A percentile compares a stretch with the other conserved stretches of the same genome.
Conservation (phyloP, 2,888 invertebrate species). For the Prionchulus punctatus region DNA sequence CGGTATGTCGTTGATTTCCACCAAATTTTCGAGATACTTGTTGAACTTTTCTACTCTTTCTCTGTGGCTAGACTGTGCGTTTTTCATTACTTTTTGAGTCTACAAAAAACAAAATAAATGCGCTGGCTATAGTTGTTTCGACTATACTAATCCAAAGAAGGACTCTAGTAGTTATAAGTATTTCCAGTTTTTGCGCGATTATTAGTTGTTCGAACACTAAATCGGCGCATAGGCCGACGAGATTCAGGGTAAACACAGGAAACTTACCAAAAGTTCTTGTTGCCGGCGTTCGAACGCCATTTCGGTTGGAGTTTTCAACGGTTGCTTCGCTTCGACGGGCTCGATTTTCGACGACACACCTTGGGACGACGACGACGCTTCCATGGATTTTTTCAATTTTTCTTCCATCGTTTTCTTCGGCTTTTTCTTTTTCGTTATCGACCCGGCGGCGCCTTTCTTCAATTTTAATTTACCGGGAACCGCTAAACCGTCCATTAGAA, state of each 20-base stretch:
- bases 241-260: too few relatives aligned
- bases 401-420: background rate
- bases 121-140: too few relatives aligned
- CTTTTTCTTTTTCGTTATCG: slow-evolving; percentile 18
- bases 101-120: slow-evolving; percentile 6
- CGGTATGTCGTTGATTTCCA: slow-evolving; percentile 33
- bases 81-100: slow-evolving; percentile 15
- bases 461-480: slow-evolving; percentile 20
- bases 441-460: slow-evolving; percentile 18
- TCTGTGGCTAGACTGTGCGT: slow-evolving; percentile 15
- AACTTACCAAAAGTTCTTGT: background rate
- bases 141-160: too few relatives aligned
- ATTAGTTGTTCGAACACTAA: too few relatives aligned
- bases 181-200: too few relatives aligned
- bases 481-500: slow-evolving; percentile 12
- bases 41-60: slow-evolving; percentile 16
- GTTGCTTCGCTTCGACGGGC: slow-evolving; percentile 6
- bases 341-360: background rate
- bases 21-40: slow-evolving; percentile 23
- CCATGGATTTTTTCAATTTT: background rate
- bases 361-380: background rate
- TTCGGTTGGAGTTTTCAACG: slow-evolving; percentile 26
- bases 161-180: too few relatives aligned
- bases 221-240: too few relatives aligned
- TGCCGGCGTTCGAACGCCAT: slow-evolving; percentile 24